phyloP scores from a whole-genome alignment of 1,140 invertebrate genomes.

The Trissolcus basalis region DNA sequence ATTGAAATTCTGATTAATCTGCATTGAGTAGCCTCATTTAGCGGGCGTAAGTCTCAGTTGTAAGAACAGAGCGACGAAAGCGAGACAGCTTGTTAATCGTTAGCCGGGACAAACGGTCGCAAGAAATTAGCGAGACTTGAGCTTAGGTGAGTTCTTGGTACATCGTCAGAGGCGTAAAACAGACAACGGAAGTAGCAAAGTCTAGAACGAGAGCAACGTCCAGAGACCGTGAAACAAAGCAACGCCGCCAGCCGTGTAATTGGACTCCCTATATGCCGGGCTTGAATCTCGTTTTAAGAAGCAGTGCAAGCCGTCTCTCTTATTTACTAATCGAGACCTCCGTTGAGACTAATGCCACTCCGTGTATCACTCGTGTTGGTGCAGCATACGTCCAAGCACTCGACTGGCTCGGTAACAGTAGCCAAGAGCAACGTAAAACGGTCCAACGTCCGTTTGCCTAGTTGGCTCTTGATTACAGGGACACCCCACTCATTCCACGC shows the following conservation, averaged over 20 bases:
- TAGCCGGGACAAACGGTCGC: slow-evolving; percentile 52
- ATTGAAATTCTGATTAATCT: slow-evolving; percentile 27
- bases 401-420: slow-evolving; percentile 31
- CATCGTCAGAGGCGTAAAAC: slow-evolving; percentile 59
- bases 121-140: slow-evolving; percentile 62
- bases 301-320: slow-evolving; percentile 55
- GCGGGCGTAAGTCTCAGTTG: slow-evolving; percentile 9
- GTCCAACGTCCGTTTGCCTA: slow-evolving; percentile 49
- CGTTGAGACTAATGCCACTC: slow-evolving; percentile 42
- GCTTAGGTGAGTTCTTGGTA: slow-evolving; percentile 52
- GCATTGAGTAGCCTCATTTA: slow-evolving; percentile 38
- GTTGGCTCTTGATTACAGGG: slow-evolving; percentile 57
- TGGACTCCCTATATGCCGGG: slow-evolving; percentile 67
- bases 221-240: slow-evolving; percentile 75
- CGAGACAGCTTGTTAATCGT: slow-evolving; percentile 60
- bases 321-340: slow-evolving; percentile 65
- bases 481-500: slow-evolving; percentile 62
- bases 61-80: slow-evolving; percentile 38
- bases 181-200: slow-evolving; percentile 59
- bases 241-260: slow-evolving; percentile 76
- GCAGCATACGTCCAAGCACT: slow-evolving; percentile 23
- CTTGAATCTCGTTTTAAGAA: slow-evolving; percentile 67
- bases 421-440: slow-evolving; percentile 33
- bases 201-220: slow-evolving; percentile 64
- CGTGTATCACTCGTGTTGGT: slow-evolving; percentile 28